These are phyloP conservation scores for Pectinophora gossypiella DNA, from an alignment of 1,140 invertebrate genomes.

Conservation along the genomic window DNA sequence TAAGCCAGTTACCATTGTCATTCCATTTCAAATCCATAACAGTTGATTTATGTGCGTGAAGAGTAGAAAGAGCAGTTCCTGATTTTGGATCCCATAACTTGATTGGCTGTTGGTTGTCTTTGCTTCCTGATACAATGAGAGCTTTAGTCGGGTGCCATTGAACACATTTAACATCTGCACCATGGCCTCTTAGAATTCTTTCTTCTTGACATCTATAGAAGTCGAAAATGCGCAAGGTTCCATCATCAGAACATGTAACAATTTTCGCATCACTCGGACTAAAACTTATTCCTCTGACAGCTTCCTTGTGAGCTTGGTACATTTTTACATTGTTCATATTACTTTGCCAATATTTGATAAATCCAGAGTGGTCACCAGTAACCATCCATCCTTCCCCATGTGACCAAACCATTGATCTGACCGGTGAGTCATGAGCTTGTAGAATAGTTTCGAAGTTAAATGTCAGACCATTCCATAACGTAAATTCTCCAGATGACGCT, in stretches of 20 bases:
- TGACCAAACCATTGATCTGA: slow-evolving; percentile 99
- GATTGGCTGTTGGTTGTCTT: slow-evolving; percentile 99
- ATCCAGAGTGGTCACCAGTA: slow-evolving; percentile 98
- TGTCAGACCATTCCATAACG: slow-evolving; percentile 99
- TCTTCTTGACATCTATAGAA: slow-evolving; percentile 98
- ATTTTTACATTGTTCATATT: slow-evolving; percentile 99
- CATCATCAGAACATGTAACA: slow-evolving; percentile 99
- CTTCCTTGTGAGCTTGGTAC: slow-evolving; percentile 99
- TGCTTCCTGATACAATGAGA: slow-evolving; percentile 97
- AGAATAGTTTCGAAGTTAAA: slow-evolving; percentile 99
- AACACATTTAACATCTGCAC: slow-evolving; percentile 99
- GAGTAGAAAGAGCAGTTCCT: slow-evolving; percentile 90
- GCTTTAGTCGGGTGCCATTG: slow-evolving; percentile 99
- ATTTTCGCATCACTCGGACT: slow-evolving; percentile 99
- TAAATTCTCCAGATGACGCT: slow-evolving; percentile 99
- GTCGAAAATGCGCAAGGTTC: slow-evolving; percentile 98
- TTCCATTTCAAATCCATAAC: slow-evolving; percentile 99
- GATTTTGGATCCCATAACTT: slow-evolving; percentile 99
- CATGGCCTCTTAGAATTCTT: slow-evolving; percentile 96
- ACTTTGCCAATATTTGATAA: slow-evolving; percentile 99
- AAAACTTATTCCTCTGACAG: slow-evolving; percentile 99
- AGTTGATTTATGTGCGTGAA: slow-evolving; percentile 99
- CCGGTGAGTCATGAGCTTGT: slow-evolving; percentile 98
- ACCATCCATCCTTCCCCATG: slow-evolving; percentile 99
- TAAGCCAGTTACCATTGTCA: slow-evolving; percentile 98